Percentiles rank a stretch among this genome's conserved stretches.
phyloP scores from a whole-genome alignment of 2,888 invertebrate genomes.

The Kuschelorhynchus macadamiae region DNA sequence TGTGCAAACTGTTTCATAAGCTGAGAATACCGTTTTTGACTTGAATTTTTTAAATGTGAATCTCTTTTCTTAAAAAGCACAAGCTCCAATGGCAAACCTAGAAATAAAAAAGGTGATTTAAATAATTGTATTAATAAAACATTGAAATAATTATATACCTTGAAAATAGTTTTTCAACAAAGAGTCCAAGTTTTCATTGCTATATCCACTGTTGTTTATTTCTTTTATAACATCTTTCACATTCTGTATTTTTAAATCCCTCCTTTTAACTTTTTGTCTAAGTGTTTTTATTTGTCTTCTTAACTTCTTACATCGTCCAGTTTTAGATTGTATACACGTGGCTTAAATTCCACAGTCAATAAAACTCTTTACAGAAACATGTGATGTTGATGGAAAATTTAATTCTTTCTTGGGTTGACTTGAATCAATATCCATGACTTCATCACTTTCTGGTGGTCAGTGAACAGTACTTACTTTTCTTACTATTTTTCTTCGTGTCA shows the following conservation, averaged over 20 bases:
- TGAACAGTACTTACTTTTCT: too few species aligned
- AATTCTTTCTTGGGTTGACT: too few species aligned
- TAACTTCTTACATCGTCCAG: too few species aligned
- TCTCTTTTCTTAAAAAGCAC: slow-evolving; percentile 26
- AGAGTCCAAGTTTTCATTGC: slow-evolving; percentile 38
- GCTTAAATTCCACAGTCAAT: not conserved
- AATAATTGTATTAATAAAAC: not conserved
- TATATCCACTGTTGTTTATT: slow-evolving; percentile 36
- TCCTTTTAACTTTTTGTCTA: slow-evolving; percentile 33
- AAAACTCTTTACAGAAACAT: too few species aligned
- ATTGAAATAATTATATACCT: slow-evolving; percentile 12
- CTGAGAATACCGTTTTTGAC: slow-evolving; percentile 41
- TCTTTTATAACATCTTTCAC: slow-evolving; percentile 40
- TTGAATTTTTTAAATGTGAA: not conserved
- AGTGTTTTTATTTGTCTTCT: slow-evolving; percentile 26
- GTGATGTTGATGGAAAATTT: too few species aligned
- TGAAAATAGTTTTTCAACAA: slow-evolving; percentile 48
- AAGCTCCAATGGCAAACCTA: slow-evolving; percentile 49
- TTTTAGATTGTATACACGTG: not conserved
- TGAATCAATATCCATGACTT: too few species aligned
- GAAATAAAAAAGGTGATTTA: not conserved
- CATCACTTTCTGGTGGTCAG: too few species aligned
- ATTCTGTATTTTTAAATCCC: slow-evolving; percentile 27
- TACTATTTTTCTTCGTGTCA: too few species aligned
- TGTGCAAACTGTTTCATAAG: slow-evolving; percentile 50